Conservation (phyloP, 2,113 vertebrate genomes). For the Odocoileus hemionus region DNA sequence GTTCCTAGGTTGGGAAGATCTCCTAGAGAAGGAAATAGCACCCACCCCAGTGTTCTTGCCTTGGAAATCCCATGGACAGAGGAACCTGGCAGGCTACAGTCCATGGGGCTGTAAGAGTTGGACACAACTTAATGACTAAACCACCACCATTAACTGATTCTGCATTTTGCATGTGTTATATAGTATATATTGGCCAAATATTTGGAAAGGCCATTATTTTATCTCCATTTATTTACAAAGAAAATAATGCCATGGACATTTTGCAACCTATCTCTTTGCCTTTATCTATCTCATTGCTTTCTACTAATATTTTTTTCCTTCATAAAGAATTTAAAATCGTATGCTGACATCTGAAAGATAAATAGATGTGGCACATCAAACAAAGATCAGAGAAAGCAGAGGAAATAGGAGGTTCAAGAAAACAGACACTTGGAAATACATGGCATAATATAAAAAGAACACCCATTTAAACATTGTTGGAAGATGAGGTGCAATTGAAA, state of each 20-base stretch:
- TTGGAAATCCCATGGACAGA: neutral
- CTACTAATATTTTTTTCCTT: neutral
- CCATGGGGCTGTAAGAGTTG: accelerated
- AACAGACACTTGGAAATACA: neutral
- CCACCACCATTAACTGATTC: neutral
- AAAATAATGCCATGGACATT: neutral
- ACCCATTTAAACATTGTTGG: neutral
- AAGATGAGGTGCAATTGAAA: neutral
- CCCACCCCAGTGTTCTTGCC: neutral
- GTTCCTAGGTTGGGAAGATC: neutral
- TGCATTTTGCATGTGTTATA: neutral
- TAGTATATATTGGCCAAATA: neutral
- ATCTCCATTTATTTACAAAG: neutral
- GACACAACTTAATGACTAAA: neutral
- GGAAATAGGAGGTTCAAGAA: neutral
- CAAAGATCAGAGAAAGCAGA: neutral
- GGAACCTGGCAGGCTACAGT: accelerated
- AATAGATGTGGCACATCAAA: neutral
- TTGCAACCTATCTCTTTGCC: neutral
- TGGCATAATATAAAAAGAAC: neutral
- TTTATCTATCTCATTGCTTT: neutral
- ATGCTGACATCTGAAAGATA: neutral
- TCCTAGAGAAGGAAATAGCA: neutral
- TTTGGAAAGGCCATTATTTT: neutral
- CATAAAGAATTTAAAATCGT: neutral